These are phyloP conservation scores for Geotrypetes seraphini DNA, from an alignment of 2,797 vertebrate species.

Conservation along the genomic window DNA sequence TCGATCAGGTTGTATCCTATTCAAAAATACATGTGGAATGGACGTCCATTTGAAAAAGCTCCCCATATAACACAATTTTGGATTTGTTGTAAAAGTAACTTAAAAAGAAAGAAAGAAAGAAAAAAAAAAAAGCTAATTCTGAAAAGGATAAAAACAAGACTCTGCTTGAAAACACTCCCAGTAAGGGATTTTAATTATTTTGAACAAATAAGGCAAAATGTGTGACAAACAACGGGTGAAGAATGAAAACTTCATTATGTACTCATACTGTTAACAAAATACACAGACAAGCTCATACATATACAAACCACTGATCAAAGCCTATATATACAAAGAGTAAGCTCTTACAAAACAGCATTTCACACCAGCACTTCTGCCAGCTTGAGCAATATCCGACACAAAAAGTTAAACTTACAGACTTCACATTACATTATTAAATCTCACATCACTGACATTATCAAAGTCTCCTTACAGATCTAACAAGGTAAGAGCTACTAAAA, in stretches of 20 bases:
- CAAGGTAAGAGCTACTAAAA: slow-evolving; percentile 16
- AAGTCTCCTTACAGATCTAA: slow-evolving; percentile 11
- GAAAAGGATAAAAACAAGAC: no score
- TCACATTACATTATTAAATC: slow-evolving; percentile 55
- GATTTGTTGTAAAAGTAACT: no score
- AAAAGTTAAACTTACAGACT: slow-evolving; percentile 59
- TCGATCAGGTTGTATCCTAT: no score
- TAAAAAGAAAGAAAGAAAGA: no score
- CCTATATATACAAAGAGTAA: slow-evolving; percentile 50
- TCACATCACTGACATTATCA: slow-evolving; percentile 18
- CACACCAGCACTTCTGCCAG: slow-evolving; percentile 46
- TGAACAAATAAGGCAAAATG: slow-evolving; percentile 39
- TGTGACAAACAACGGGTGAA: slow-evolving; percentile 15
- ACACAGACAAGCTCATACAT: slow-evolving; percentile 40
- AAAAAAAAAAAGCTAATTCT: no score
- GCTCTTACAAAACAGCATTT: slow-evolving; percentile 54
- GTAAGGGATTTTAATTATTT: slow-evolving; percentile 51
- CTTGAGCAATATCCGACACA: slow-evolving; percentile 44
- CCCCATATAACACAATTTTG: no score
- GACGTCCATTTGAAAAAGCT: no score
- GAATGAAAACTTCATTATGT: slow-evolving; percentile 22
- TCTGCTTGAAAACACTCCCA: no score
- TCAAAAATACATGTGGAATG: no score
- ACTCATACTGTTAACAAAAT: no score
- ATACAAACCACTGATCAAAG: slow-evolving; percentile 45